Base-by-base conservation (phyloP, 1,140 invertebrate genomes). In the Drosophila pseudoobscura region DNA sequence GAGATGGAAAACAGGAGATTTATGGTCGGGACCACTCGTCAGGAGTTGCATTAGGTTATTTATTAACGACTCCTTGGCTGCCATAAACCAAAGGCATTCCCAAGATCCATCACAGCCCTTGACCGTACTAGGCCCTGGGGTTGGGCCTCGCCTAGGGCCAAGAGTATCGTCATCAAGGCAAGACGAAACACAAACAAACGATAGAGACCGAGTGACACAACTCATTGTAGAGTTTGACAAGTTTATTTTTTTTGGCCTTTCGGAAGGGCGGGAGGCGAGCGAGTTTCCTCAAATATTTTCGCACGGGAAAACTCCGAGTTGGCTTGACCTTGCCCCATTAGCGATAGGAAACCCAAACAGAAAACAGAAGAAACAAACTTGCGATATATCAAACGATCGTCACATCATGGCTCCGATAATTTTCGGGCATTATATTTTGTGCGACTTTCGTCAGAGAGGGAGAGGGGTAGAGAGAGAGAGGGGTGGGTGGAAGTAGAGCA, bases 401-500 rank as follows among this genome's bases (percentile, higher is more conserved):
- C 63, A 61, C 51, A 77, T 71, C 43, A 61, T 50, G 49, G 45
- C 58, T 54, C 44, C 44, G 41, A 69, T 80, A 69, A 80, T 82
- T 80, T 77, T 49, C 56, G 35, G 65, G 45, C 62, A 72, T 84
- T 84, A 68, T 17, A 73, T 66, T 84, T 58, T 74, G 80, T 45
- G 61, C 13, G 39, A 76, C 58, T 75, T 66, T 69, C 52, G 65
- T 69, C 50, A 66, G 56, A 53, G 29, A 53, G 24, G 24, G 24
- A 4, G 24, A 24, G 24, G 4, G 22, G 39, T 13, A 52, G 8
- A 31, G 0, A 31, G 7, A 31, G 29, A 9, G 31, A 31, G 8
- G 3, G 8, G 29, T 8, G 7, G 7, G 7, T 31, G 29, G 29
- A 8, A 31, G 29, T 31, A 8, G 29, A 8, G 24, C 24, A 20